Evolutionary conservation across 2,113 vertebrate genomes (phyloP).

Genomic region (Rhagologus leucostigma): DNA sequence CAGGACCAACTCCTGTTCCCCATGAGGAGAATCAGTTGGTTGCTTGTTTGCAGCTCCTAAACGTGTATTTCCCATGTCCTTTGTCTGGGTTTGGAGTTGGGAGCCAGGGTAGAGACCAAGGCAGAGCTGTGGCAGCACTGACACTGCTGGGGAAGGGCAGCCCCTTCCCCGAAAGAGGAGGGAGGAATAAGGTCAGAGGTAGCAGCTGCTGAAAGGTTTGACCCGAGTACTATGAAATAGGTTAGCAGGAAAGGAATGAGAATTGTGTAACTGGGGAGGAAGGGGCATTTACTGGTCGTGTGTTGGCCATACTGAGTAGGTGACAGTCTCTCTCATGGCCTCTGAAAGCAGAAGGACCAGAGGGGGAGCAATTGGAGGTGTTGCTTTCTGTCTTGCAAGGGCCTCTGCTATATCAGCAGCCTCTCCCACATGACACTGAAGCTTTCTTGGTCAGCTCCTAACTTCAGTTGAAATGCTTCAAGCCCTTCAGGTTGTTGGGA

Average conservation of each 20-base stretch:
- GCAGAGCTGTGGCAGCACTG: background rate
- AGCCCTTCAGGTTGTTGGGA: background rate
- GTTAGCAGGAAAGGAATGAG: slow-evolving; percentile 25
- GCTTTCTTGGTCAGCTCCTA: background rate
- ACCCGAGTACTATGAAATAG: slow-evolving; percentile 41
- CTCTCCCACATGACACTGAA: background rate
- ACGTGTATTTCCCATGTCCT: background rate
- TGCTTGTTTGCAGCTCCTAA: background rate
- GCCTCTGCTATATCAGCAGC: background rate
- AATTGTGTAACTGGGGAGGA: slow-evolving; percentile 1
- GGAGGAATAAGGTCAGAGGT: background rate
- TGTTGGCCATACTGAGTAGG: background rate
- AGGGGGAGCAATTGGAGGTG: background rate
- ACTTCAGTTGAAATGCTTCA: background rate
- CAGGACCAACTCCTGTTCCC: background rate
- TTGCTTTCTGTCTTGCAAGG: background rate
- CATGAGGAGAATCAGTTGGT: background rate
- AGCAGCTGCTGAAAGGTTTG: slow-evolving; percentile 42
- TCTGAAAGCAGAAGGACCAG: background rate
- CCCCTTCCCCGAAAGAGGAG: slow-evolving; percentile 11
- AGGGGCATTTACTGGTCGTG: background rate
- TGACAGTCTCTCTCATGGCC: background rate
- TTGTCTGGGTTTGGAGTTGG: background rate
- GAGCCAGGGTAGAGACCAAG: background rate
- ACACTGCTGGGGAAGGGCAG: background rate